Evolutionary conservation across 1,140 invertebrate genomes (phyloP).

Genomic region (Drosophila bocki): DNA sequence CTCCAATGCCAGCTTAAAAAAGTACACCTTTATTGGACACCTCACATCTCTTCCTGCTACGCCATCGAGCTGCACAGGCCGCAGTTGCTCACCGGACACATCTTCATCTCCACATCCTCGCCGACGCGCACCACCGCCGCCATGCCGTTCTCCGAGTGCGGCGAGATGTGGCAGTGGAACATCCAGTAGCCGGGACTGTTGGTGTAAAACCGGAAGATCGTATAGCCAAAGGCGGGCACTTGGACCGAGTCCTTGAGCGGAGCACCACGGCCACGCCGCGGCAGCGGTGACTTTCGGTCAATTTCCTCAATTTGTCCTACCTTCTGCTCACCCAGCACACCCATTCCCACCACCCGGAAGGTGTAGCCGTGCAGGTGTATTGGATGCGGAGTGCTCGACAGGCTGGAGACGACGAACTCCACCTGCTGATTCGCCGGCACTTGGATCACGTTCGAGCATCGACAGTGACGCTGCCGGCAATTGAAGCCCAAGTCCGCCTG

Average conservation of each 20-base stretch:
- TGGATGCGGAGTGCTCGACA: constrained; percentile 71
- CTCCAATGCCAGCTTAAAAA: constrained; percentile 19
- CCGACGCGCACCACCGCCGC: constrained; percentile 87
- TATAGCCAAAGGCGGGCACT: constrained; percentile 79
- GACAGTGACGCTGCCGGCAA: constrained; percentile 67
- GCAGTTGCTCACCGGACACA: constrained; percentile 82
- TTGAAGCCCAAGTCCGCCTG: constrained; percentile 71
- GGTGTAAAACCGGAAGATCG: constrained; percentile 74
- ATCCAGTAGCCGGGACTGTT: constrained; percentile 83
- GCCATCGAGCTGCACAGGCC: constrained; percentile 74
- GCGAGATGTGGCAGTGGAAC: constrained; percentile 84
- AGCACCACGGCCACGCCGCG: constrained; percentile 58
- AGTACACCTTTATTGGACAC: constrained; percentile 19
- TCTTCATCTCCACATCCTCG: constrained; percentile 78
- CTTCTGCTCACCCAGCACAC: constrained; percentile 66
- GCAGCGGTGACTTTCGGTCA: constrained; percentile 58
- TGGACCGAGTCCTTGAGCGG: constrained; percentile 80
- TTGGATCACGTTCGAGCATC: constrained; percentile 79
- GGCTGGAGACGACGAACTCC: constrained; percentile 75
- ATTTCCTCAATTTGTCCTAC: constrained; percentile 75
- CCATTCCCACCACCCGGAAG: constrained; percentile 81
- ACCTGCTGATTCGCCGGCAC: constrained; percentile 76
- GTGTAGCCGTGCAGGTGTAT: constrained; percentile 82
- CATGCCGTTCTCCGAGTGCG: constrained; percentile 87
- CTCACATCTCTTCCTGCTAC: constrained; percentile 7